Base-by-base conservation (phyloP, 2,113 vertebrate genomes). In the Condylura cristata region DNA sequence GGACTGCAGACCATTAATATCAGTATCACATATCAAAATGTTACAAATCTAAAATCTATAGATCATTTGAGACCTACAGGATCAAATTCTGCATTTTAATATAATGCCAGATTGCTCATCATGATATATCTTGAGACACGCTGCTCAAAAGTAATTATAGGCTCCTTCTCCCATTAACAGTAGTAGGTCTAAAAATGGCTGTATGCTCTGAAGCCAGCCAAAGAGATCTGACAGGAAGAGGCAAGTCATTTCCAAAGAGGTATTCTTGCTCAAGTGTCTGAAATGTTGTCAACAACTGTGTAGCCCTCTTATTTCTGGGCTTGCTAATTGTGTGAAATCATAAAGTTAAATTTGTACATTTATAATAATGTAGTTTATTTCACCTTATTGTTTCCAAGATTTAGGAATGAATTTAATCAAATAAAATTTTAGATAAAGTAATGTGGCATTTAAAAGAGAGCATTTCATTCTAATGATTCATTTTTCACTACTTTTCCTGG, bases 381-480 rank as follows among this genome's bases (percentile, higher is more conserved):
- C 14, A 81, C 20, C 20, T 90, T 46, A 74, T 96, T 83, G 83
- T 82, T 95, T 95, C 89, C 95, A 96, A 95, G 46, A 94, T 95
- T 89, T 95, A 65, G 83, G 14, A 71, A 81, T 20, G 41, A 58
- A 85, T 80, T 81, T 68, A 76, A 91, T 68, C 41, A 1, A 18
- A 26, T 53, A 74, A 80, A 65, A 66, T 74, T 89, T 85, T 60
- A 89, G 85, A 51, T 89, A 60, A 84, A 92, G 80, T 66, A 92
- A 80, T 66, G 93, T 92, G 48, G 20, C 10, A 86, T 26, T 82
- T 96, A 79, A 79, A 92, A 70, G 24, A 86, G 74, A 86, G 65
- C 91, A 70, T 88, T 75, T 95, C 91, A 76, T n/a, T 96, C 60
- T 88, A 89, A 53, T 86, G 91, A 93, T 24, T 65, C 81, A 26